Percentiles rank a stretch among this genome's conserved stretches.
Conservation (phyloP, 2,888 invertebrate species). For the Pseudeuparius sepicola region DNA sequence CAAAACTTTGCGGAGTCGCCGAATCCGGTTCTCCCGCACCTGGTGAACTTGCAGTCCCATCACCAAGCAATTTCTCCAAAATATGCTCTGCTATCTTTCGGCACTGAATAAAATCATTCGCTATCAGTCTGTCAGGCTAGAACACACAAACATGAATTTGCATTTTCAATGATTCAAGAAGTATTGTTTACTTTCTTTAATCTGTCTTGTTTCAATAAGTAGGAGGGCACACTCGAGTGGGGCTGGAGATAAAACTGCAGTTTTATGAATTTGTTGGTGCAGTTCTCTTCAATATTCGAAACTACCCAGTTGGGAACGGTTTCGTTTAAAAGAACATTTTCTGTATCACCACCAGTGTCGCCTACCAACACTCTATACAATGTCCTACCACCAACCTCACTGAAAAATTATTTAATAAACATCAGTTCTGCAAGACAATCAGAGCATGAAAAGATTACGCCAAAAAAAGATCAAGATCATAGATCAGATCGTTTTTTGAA, state of each 20-base stretch:
- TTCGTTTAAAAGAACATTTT: slow-evolving; percentile 82
- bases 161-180: too few relatives aligned
- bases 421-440: too few relatives aligned
- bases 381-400: slow-evolving; percentile 92
- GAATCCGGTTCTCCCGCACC: slow-evolving; percentile 47
- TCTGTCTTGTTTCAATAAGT: slow-evolving; percentile 56
- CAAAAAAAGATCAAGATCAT: too few relatives aligned
- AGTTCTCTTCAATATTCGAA: slow-evolving; percentile 88
- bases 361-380: slow-evolving; percentile 80
- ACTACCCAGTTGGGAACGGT: slow-evolving; percentile 94
- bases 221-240: slow-evolving; percentile 65
- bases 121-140: slow-evolving; percentile 85
- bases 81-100: slow-evolving; percentile 98
- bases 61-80: slow-evolving; percentile 82
- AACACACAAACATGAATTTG: too few relatives aligned
- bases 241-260: slow-evolving; percentile 94
- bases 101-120: slow-evolving; percentile 98
- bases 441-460: too few relatives aligned
- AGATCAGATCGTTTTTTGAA: too few relatives aligned
- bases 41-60: slow-evolving; percentile 63
- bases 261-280: slow-evolving; percentile 90
- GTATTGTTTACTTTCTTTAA: slow-evolving; percentile 71
- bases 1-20: slow-evolving; percentile 37
- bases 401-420: slow-evolving; percentile 43
- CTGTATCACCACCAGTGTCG: slow-evolving; percentile 91